phyloP scores from a whole-genome alignment of 1,140 invertebrate species.

The Oreohelix idahoensis region DNA sequence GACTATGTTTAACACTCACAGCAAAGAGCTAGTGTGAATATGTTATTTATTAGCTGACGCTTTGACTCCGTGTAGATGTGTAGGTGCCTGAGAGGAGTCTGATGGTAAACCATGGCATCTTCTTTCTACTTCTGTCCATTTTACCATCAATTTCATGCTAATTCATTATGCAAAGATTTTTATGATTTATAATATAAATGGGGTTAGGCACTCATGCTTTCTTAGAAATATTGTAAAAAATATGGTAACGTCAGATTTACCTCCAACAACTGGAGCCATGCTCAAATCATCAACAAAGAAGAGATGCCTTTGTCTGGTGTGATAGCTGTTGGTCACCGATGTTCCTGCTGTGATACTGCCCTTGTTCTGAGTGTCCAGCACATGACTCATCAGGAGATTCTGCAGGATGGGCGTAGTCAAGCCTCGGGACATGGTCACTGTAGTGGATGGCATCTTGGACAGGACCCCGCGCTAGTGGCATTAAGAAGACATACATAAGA shows the following conservation, averaged over 20 bases:
- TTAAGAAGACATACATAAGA: neutral
- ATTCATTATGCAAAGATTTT: too few species aligned
- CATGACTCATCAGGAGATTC: slow-evolving; percentile 58
- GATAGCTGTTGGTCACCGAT: slow-evolving; percentile 31
- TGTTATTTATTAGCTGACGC: too few species aligned
- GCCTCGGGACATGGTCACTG: slow-evolving; percentile 56
- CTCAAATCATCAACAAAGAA: slow-evolving; percentile 72
- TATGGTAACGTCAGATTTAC: slow-evolving; percentile 50
- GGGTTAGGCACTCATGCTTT: too few species aligned
- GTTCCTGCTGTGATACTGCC: slow-evolving; percentile 49
- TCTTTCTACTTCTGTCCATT: too few species aligned
- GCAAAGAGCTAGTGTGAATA: too few species aligned
- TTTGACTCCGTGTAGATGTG: too few species aligned
- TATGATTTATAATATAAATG: too few species aligned
- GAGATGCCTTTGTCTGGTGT: slow-evolving; percentile 55
- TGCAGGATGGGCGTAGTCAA: slow-evolving; percentile 62
- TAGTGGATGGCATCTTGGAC: slow-evolving; percentile 60
- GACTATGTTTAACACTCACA: too few species aligned
- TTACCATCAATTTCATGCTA: too few species aligned
- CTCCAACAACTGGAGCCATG: slow-evolving; percentile 55
- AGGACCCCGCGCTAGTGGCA: slow-evolving; percentile 58
- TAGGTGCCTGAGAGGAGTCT: too few species aligned
- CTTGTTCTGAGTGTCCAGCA: slow-evolving; percentile 62
- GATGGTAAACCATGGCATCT: too few species aligned
- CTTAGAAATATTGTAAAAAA: too few species aligned